Conservation (phyloP, 1,140 invertebrate genomes). For the Andrena cerasifolii region DNA sequence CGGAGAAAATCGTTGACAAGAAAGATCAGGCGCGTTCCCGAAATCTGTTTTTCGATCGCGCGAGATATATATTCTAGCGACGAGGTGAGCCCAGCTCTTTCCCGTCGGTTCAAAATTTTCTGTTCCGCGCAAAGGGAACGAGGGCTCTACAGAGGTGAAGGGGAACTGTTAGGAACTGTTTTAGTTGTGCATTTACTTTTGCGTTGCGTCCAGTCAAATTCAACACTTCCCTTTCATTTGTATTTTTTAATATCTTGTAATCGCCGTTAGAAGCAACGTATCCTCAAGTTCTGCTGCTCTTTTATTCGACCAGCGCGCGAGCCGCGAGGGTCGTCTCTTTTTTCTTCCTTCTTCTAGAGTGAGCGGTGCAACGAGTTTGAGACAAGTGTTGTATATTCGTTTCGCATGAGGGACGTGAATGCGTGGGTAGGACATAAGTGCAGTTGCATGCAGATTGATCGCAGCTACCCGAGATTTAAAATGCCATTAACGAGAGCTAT, state of each 20-base stretch:
- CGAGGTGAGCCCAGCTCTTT: too few relatives aligned
- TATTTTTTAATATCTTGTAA: neutral
- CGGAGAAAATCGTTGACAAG: neutral
- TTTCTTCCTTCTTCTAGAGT: neutral
- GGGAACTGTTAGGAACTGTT: neutral
- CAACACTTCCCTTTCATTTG: neutral
- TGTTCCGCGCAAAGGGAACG: neutral
- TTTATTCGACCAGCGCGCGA: too few relatives aligned
- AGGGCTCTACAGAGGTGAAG: neutral
- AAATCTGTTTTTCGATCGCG: too few relatives aligned
- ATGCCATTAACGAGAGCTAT: conserved; percentile 21
- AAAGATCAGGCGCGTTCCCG: neutral
- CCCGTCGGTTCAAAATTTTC: neutral
- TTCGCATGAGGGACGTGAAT: conserved; percentile 27
- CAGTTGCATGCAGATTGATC: conserved; percentile 69
- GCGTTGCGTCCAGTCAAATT: neutral
- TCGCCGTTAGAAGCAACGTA: conserved; percentile 2
- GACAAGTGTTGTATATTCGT: conserved; percentile 2
- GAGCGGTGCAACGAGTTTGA: conserved; percentile 20
- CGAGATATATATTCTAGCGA: conserved; percentile 4
- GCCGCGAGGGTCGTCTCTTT: neutral
- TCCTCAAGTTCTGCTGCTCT: too few relatives aligned
- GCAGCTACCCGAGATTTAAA: conserved; percentile 68
- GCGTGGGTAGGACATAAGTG: conserved; percentile 25
- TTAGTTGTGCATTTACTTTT: conserved; percentile 2